phyloP scores from a whole-genome alignment of 2,888 invertebrate genomes.

The Dolomedes plantarius region DNA sequence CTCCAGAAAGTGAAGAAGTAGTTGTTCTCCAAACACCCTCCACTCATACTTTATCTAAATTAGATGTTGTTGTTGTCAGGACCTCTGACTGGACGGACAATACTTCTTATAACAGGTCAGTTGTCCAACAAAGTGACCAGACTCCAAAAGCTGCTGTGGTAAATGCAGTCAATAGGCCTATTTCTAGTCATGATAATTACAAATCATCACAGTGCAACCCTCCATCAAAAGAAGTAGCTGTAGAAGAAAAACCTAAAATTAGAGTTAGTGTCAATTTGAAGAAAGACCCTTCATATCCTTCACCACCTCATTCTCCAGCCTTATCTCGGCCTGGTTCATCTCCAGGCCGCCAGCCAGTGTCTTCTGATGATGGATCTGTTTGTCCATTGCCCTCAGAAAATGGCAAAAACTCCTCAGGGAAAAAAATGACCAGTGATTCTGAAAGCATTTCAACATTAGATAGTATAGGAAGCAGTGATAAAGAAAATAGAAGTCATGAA shows the following conservation, averaged over 20 bases:
- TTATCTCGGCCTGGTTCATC: slow-evolving; percentile 82
- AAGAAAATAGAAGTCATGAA: slow-evolving; percentile 77
- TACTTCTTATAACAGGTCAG: slow-evolving; percentile 21
- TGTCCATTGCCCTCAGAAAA: slow-evolving; percentile 58
- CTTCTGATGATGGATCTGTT: slow-evolving; percentile 40
- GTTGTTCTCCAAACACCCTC: slow-evolving; percentile 42
- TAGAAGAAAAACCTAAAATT: slow-evolving; percentile 60
- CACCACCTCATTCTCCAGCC: slow-evolving; percentile 69
- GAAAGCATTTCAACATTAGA: slow-evolving; percentile 88
- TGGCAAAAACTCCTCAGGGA: slow-evolving; percentile 52
- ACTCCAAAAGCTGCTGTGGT: slow-evolving; percentile 18
- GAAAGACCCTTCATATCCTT: slow-evolving; percentile 61
- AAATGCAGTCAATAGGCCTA: slow-evolving; percentile 29
- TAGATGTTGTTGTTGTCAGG: slow-evolving; percentile 57
- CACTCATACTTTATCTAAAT: slow-evolving; percentile 55
- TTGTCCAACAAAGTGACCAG: slow-evolving; percentile 43
- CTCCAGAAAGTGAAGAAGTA: slow-evolving; percentile 37
- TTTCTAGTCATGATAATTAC: slow-evolving; percentile 60
- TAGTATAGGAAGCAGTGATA: slow-evolving; percentile 78
- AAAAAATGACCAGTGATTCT: slow-evolving; percentile 82
- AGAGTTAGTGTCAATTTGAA: slow-evolving; percentile 61
- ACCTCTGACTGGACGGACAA: slow-evolving; percentile 62
- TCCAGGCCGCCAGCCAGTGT: slow-evolving; percentile 75
- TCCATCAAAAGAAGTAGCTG: neutral
- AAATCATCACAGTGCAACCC: slow-evolving; percentile 16